These are phyloP conservation scores for Sebastes goodei DNA, from an alignment of 2,797 vertebrate species.

Conservation along the genomic window DNA sequence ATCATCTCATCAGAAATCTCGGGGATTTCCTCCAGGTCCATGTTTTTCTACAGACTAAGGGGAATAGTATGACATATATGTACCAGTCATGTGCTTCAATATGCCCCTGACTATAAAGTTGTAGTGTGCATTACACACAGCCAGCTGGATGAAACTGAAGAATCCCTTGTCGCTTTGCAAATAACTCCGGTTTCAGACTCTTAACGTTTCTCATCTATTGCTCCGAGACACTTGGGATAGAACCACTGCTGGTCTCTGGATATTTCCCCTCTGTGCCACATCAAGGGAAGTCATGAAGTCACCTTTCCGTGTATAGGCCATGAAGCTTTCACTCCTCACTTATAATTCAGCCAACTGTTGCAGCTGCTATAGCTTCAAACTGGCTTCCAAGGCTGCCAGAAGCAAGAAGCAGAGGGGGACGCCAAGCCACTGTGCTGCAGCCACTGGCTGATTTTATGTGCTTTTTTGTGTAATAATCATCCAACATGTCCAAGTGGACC, in stretches of 20 bases:
- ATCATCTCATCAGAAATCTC: background rate
- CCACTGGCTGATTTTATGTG: background rate
- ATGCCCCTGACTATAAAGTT: slow-evolving; percentile 1
- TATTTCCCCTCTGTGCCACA: background rate
- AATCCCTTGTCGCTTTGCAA: slow-evolving; percentile 25
- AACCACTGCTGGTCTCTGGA: slow-evolving; percentile 14
- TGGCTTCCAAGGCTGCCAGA: slow-evolving; percentile 1
- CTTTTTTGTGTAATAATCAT: background rate
- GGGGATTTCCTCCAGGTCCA: background rate
- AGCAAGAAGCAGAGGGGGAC: slow-evolving; percentile 9
- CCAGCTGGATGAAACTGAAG: slow-evolving; percentile 33
- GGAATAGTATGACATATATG: background rate
- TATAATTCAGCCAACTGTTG: slow-evolving; percentile 29
- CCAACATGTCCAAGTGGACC: background rate
- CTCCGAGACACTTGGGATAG: slow-evolving; percentile 8
- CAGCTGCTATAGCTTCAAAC: slow-evolving; percentile 4
- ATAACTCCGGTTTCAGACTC: background rate
- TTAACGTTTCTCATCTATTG: background rate
- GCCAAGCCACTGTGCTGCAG: background rate
- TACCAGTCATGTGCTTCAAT: background rate
- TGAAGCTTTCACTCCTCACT: slow-evolving; percentile 24
- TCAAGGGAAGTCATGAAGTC: slow-evolving; percentile 22
- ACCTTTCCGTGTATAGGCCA: background rate
- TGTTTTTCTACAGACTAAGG: background rate
- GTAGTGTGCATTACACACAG: slow-evolving; percentile 2